Conservation (phyloP, 2,113 vertebrate genomes). For the Bufo bufo region DNA sequence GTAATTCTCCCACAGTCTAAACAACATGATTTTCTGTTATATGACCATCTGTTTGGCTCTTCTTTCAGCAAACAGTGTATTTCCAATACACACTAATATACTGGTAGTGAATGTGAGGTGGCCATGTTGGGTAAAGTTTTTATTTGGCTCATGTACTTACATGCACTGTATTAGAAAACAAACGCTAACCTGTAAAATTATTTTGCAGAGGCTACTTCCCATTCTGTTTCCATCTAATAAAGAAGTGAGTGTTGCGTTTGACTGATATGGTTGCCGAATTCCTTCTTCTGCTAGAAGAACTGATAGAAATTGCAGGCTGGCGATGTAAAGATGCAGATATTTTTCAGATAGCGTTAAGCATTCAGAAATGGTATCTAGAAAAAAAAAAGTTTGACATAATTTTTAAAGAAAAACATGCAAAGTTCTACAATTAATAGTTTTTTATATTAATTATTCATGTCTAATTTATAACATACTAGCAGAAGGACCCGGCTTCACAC, state of each 20-base stretch:
- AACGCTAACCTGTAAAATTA: slow-evolving; percentile 84
- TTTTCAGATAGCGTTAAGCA: slow-evolving; percentile 72
- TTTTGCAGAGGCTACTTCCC: slow-evolving; percentile 76
- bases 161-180: not conserved
- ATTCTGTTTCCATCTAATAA: slow-evolving; percentile 73
- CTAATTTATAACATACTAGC: no score
- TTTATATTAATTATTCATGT: no score
- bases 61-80: not conserved
- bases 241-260: slow-evolving; percentile 64
- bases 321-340: slow-evolving; percentile 69
- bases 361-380: slow-evolving; percentile 78
- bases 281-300: slow-evolving; percentile 83
- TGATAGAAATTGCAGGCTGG: slow-evolving; percentile 83
- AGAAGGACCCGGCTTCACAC: no score
- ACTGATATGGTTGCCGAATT: slow-evolving; percentile 63
- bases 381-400: not conserved
- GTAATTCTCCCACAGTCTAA: not conserved
- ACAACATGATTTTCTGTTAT: not conserved
- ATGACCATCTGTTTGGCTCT: not conserved
- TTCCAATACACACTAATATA: not conserved
- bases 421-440: no score
- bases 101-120: not conserved
- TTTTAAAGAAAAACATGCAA: no score
- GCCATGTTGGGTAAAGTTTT: not conserved
- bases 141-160: not conserved